These are phyloP conservation scores for Rhagonycha fulva DNA, from an alignment of 2,888 invertebrate species.

Conservation along the genomic window DNA sequence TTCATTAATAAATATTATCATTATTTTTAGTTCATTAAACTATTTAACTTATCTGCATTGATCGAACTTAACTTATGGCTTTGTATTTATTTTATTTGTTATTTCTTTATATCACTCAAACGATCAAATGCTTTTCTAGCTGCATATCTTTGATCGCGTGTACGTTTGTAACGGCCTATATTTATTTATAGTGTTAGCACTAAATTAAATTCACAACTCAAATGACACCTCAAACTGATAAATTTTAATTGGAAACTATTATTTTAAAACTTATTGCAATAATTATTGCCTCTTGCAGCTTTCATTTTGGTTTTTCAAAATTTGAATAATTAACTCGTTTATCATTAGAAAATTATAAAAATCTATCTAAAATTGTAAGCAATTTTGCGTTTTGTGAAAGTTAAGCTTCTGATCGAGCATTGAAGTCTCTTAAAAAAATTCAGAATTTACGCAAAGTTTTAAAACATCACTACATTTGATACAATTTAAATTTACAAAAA, in stretches of 20 bases:
- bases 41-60: neutral
- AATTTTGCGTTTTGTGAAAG: neutral
- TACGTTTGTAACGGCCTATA: conserved; percentile 23
- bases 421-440: neutral
- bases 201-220: conserved; percentile 31
- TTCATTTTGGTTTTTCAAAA: neutral
- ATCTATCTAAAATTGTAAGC: too few relatives aligned
- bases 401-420: neutral
- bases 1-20: neutral
- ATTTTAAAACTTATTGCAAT: neutral
- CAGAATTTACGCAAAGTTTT: too few relatives aligned
- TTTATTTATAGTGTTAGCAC: conserved; percentile 20
- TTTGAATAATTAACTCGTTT: neutral
- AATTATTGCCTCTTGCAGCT: neutral
- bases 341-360: neutral
- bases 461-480: too few relatives aligned
- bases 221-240: conserved; percentile 27
- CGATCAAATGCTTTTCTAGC: conserved; percentile 18
- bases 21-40: conserved; percentile 21
- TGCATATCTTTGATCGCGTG: conserved; percentile 28
- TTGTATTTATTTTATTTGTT: conserved; percentile 12
- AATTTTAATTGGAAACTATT: neutral
- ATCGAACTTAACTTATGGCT: conserved; percentile 5
- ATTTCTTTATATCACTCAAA: conserved; percentile 14
- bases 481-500: too few relatives aligned